phyloP scores from a whole-genome alignment of 2,888 invertebrate genomes.

The Eupithecia exiguata region DNA sequence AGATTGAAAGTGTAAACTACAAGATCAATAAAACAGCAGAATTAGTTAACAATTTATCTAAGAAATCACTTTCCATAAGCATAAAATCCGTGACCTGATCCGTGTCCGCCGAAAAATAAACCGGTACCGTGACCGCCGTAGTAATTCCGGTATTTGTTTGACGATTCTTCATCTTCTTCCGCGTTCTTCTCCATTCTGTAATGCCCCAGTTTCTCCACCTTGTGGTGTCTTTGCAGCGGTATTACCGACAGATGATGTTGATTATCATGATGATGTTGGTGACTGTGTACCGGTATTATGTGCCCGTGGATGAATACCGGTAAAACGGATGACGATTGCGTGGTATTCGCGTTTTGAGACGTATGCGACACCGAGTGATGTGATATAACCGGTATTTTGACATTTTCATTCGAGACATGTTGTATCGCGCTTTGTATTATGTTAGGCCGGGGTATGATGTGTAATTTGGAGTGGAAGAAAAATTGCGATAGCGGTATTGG shows the following conservation, averaged over 20 bases:
- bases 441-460: constrained; percentile 66
- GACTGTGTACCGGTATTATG: constrained; percentile 53
- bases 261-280: background rate
- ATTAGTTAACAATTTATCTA: background rate
- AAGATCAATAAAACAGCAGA: constrained; percentile 6
- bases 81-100: constrained; percentile 76
- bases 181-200: constrained; percentile 56
- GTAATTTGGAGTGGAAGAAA: constrained; percentile 61
- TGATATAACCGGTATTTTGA: constrained; percentile 55
- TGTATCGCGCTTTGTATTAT: constrained; percentile 58
- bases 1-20: background rate
- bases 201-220: constrained; percentile 52
- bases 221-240: constrained; percentile 62
- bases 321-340: constrained; percentile 54
- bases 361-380: constrained; percentile 61
- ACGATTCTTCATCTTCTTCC: constrained; percentile 57
- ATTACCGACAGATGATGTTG: constrained; percentile 70
- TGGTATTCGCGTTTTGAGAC: constrained; percentile 50
- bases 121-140: constrained; percentile 74
- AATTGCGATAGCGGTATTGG: constrained; percentile 56
- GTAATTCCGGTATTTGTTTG: constrained; percentile 64
- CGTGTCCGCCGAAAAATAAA: constrained; percentile 71
- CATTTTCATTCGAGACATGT: constrained; percentile 54
- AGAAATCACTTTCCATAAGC: constrained; percentile 59
- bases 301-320: constrained; percentile 61